Evolutionary conservation across 2,797 vertebrate genomes (phyloP).

Genomic region (Chiroxiphia lanceolata): DNA sequence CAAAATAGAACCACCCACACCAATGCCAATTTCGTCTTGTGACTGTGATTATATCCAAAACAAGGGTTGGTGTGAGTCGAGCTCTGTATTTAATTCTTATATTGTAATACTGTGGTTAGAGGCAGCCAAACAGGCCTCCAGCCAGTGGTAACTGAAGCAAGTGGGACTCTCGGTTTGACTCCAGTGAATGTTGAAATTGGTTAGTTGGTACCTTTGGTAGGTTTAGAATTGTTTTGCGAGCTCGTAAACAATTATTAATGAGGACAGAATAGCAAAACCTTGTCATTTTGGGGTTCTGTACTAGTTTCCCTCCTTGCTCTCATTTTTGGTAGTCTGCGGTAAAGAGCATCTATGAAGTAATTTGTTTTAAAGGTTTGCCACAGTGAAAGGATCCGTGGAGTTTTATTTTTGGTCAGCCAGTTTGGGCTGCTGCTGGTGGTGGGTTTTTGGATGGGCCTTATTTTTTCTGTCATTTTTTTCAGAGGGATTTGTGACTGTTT

Average conservation of each 20-base stretch:
- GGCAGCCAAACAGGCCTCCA: conserved; percentile 19
- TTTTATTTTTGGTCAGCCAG: neutral
- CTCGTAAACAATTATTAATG: conserved; percentile 29
- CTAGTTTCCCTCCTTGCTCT: neutral
- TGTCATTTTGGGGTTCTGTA: neutral
- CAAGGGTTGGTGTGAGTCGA: conserved; percentile 29
- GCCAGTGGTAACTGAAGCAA: conserved; percentile 7
- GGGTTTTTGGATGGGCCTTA: neutral
- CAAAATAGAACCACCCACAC: conserved; percentile 67
- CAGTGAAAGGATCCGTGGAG: neutral
- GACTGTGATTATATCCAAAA: conserved; percentile 66
- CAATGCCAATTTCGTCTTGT: conserved; percentile 55
- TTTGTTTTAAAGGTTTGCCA: neutral
- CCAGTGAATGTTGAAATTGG: neutral
- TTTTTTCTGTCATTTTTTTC: neutral
- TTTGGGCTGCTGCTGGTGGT: neutral
- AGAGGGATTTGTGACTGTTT: neutral
- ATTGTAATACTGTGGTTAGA: conserved; percentile 62
- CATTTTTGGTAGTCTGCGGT: neutral
- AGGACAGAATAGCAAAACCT: neutral
- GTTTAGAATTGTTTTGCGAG: conserved; percentile 1
- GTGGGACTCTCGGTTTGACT: neutral
- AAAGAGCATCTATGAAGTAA: neutral
- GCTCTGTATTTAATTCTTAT: conserved; percentile 65
- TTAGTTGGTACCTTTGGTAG: neutral